These are phyloP conservation scores for Drosophila ercepeae DNA, from an alignment of 1,140 invertebrate species.

Conservation along the genomic window DNA sequence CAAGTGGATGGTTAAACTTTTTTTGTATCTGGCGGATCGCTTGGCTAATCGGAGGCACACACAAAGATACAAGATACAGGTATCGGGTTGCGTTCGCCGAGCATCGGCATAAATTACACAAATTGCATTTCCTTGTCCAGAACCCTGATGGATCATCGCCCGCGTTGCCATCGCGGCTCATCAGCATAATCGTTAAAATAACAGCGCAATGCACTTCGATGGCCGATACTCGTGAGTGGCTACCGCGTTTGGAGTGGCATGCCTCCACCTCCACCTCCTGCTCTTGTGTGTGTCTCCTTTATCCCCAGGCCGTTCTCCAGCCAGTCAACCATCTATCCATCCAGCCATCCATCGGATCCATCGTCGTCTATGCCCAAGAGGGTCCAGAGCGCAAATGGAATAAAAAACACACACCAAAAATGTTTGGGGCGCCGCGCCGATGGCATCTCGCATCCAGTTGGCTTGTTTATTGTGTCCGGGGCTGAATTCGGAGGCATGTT, in stretches of 20 bases:
- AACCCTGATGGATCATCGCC: conserved; percentile 78
- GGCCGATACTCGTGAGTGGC: conserved; percentile 65
- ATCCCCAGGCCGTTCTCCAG: background rate
- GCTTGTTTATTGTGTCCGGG: conserved; percentile 76
- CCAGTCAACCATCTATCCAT: conserved; percentile 2
- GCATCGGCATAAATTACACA: conserved; percentile 80
- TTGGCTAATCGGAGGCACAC: conserved; percentile 65
- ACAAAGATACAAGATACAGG: conserved; percentile 29
- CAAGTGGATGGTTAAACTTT: conserved; percentile 74
- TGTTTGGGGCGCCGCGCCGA: conserved; percentile 52
- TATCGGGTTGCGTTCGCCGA: conserved; percentile 42
- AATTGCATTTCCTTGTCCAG: conserved; percentile 82
- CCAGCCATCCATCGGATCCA: conserved; percentile 16
- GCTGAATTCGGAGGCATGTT: conserved; percentile 80
- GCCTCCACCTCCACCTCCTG: background rate
- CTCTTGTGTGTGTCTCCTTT: background rate
- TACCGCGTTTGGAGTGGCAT: conserved; percentile 52
- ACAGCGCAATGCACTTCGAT: conserved; percentile 81
- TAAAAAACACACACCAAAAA: conserved; percentile 36
- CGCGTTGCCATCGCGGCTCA: conserved; percentile 66
- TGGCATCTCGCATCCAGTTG: conserved; percentile 49
- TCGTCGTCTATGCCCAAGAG: conserved; percentile 56
- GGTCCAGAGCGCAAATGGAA: conserved; percentile 36
- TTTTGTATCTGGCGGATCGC: conserved; percentile 71
- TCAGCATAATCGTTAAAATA: conserved; percentile 83